phyloP scores from a whole-genome alignment of 2,113 vertebrate species.

The Elanoides forficatus region DNA sequence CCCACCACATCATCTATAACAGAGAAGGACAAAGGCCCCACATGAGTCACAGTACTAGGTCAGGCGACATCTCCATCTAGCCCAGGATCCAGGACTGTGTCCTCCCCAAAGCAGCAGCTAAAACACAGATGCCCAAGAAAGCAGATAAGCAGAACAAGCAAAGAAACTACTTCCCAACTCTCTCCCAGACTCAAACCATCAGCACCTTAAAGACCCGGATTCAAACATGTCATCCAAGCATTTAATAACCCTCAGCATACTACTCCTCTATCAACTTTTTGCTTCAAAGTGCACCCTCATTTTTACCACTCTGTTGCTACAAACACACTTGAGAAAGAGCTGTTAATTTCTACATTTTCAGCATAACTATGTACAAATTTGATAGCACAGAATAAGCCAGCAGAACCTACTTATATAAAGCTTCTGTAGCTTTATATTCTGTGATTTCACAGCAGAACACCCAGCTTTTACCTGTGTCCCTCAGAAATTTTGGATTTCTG shows the following conservation, averaged over 20 bases:
- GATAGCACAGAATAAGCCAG: not conserved
- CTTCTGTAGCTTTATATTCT: not conserved
- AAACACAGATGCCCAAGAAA: not conserved
- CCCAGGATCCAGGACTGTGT: not conserved
- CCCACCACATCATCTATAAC: not conserved
- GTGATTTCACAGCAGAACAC: not conserved
- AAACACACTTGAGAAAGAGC: not conserved
- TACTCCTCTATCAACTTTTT: not conserved
- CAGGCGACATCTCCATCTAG: not conserved
- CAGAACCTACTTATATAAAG: not conserved
- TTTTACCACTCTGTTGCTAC: not conserved
- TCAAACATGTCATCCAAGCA: rapidly evolving
- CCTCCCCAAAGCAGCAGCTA: not conserved
- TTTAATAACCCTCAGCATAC: not conserved
- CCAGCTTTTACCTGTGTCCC: not conserved
- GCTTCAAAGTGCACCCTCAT: not conserved
- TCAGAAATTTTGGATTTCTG: not conserved
- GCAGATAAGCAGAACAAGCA: not conserved
- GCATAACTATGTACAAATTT: not conserved
- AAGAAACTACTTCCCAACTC: not conserved
- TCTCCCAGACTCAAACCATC: not conserved
- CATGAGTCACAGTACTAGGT: not conserved
- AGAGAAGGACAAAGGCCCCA: not conserved
- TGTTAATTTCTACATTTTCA: not conserved
- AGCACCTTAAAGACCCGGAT: not conserved